A percentile compares a stretch with the other conserved stretches of the same genome.
phyloP scores from a whole-genome alignment of 2,888 invertebrate genomes.

The Synanthedon vespiformis region DNA sequence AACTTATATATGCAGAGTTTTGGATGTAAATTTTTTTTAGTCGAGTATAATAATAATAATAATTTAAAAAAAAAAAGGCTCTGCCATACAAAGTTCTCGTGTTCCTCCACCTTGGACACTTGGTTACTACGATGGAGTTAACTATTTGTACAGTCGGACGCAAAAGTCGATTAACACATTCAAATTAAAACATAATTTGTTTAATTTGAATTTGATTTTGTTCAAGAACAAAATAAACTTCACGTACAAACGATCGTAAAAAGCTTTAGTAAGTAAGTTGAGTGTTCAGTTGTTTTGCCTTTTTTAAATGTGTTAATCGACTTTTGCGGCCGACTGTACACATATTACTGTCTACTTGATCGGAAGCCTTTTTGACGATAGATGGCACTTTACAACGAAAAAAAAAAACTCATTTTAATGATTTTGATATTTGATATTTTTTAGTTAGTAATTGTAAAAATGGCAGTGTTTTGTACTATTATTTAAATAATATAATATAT shows the following conservation, averaged over 20 bases:
- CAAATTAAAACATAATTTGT: no score
- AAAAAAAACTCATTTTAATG: neutral
- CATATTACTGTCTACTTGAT: constrained; percentile 35
- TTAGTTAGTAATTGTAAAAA: neutral
- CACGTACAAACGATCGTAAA: no score
- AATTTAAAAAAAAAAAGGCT: neutral
- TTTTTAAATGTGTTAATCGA: no score
- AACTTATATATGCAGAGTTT: constrained; percentile 19
- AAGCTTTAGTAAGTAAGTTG: no score
- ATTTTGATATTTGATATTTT: neutral
- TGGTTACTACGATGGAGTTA: constrained; percentile 27
- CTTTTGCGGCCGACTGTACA: no score
- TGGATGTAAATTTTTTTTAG: neutral
- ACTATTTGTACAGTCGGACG: constrained; percentile 10
- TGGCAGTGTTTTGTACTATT: neutral
- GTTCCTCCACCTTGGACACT: constrained; percentile 43
- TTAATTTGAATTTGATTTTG: no score
- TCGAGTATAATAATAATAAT: neutral
- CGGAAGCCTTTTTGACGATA: constrained; percentile 42
- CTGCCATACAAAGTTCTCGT: constrained; percentile 1
- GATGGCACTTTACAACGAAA: neutral
- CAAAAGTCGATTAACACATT: no score
- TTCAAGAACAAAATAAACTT: no score
- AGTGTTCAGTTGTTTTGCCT: no score
- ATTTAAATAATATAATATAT: no score